These are phyloP conservation scores for Sinocyclocheilus anshuiensis DNA, from an alignment of 2,113 vertebrate species.

Conservation along the genomic window DNA sequence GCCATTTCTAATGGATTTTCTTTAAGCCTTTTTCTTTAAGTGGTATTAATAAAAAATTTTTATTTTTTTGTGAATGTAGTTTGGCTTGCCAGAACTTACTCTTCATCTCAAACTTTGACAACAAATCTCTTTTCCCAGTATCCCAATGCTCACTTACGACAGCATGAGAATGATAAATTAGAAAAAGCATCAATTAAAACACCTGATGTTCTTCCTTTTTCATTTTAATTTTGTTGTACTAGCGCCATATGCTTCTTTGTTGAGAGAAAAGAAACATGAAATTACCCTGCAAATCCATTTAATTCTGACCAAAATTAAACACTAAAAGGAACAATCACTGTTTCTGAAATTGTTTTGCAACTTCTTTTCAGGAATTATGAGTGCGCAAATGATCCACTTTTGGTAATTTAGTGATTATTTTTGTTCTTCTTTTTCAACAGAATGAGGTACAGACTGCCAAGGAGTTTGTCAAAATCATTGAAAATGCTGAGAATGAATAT, in stretches of 20 bases:
- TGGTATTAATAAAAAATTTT: not conserved
- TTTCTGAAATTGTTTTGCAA: not conserved
- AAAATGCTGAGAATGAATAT: constrained; percentile 92
- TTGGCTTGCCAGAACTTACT: not conserved
- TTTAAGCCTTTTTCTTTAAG: not conserved
- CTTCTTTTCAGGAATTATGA: not conserved
- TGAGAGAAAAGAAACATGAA: not conserved
- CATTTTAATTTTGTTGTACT: not conserved
- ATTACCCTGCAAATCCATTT: not conserved
- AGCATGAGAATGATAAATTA: not conserved
- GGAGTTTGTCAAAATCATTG: constrained; percentile 93
- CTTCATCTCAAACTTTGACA: not conserved
- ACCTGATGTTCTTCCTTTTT: not conserved
- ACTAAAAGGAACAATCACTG: not conserved
- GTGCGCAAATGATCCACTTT: not conserved
- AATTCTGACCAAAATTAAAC: not conserved
- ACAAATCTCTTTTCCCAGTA: not conserved
- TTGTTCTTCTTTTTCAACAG: constrained; percentile 67
- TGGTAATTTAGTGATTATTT: not conserved
- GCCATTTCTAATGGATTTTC: not conserved
- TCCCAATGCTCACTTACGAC: not conserved
- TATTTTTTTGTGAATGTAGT: not conserved
- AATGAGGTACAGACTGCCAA: constrained; percentile 91
- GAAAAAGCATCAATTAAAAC: not conserved
- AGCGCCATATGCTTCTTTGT: not conserved